phyloP scores from a whole-genome alignment of 2,888 invertebrate genomes.

The Leucophora obtusa region DNA sequence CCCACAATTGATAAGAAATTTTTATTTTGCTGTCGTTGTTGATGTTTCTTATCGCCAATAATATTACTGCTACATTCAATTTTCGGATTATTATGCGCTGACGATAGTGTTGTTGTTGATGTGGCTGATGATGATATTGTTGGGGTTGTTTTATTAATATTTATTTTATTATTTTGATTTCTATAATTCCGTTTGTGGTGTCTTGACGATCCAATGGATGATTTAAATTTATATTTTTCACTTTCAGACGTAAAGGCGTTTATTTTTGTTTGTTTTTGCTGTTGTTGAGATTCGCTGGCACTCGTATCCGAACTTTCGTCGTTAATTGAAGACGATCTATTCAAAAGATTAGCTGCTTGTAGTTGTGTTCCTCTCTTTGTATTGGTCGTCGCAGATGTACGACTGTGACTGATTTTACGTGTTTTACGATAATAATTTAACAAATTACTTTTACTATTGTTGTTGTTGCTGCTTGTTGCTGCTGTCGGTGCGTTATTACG shows the following conservation, averaged over 20 bases:
- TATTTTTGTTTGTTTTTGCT: slow-evolving; percentile 54
- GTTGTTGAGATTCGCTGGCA: slow-evolving; percentile 58
- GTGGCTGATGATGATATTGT: slow-evolving; percentile 33
- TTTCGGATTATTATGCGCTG: slow-evolving; percentile 44
- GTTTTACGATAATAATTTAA: slow-evolving; percentile 78
- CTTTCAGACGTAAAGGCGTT: slow-evolving; percentile 56
- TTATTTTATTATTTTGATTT: slow-evolving; percentile 57
- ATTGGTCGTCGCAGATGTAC: slow-evolving; percentile 38
- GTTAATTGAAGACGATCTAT: slow-evolving; percentile 33
- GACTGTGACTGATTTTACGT: slow-evolving; percentile 73
- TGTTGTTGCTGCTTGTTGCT: slow-evolving; percentile 31
- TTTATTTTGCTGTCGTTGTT: slow-evolving; percentile 61
- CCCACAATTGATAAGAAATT: slow-evolving; percentile 67
- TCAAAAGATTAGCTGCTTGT: slow-evolving; percentile 22
- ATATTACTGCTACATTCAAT: slow-evolving; percentile 63
- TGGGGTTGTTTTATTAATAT: slow-evolving; percentile 41
- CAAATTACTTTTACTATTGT: slow-evolving; percentile 70
- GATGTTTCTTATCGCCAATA: slow-evolving; percentile 61
- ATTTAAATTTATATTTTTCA: slow-evolving; percentile 62
- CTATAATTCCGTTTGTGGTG: slow-evolving; percentile 53
- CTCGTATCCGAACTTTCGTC: slow-evolving; percentile 66
- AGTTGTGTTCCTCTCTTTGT: slow-evolving; percentile 43
- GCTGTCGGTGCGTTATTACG: slow-evolving; percentile 34
- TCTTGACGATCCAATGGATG: slow-evolving; percentile 56
- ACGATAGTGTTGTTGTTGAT: slow-evolving; percentile 25